Percentiles rank a stretch among this genome's conserved stretches.
Conservation (phyloP, 2,888 invertebrate species). For the Drosophila barbarae region DNA sequence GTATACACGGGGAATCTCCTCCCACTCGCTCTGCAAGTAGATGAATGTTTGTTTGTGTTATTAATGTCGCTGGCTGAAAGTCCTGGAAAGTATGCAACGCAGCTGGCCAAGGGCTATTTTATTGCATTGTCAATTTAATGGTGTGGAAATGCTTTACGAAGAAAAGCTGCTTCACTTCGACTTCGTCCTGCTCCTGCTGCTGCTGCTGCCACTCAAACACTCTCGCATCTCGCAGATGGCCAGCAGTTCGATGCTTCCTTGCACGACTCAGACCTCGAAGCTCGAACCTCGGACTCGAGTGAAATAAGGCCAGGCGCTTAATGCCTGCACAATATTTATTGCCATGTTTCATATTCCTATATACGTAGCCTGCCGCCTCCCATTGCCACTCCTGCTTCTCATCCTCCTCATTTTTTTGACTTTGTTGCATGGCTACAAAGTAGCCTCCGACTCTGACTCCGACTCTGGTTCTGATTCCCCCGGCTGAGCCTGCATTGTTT, state of each 20-base stretch:
- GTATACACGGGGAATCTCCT: background rate
- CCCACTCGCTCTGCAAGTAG: conserved; percentile 7
- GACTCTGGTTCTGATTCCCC: conserved; percentile 17
- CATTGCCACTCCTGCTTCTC: background rate
- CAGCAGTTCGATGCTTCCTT: conserved; percentile 64
- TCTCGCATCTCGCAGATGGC: conserved; percentile 32
- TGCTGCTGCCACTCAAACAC: conserved; percentile 32
- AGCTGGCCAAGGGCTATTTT: conserved; percentile 62
- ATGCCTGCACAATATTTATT: conserved; percentile 76
- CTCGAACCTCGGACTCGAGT: conserved; percentile 37
- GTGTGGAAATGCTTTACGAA: conserved; percentile 72
- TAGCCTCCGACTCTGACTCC: conserved; percentile 38
- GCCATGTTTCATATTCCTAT: conserved; percentile 74
- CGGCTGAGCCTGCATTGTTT: conserved; percentile 43
- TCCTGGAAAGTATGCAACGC: conserved; percentile 59
- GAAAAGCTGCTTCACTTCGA: conserved; percentile 42
- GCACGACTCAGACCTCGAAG: conserved; percentile 36
- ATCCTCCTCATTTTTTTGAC: conserved; percentile 7
- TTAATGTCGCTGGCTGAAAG: conserved; percentile 59
- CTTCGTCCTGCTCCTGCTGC: conserved; percentile 6
- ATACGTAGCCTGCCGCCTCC: conserved; percentile 32
- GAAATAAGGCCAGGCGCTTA: conserved; percentile 68
- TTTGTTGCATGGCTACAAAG: conserved; percentile 48
- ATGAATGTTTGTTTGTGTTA: conserved; percentile 50
- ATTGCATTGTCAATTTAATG: conserved; percentile 76